Percentiles rank a stretch among this genome's conserved stretches.
phyloP scores from a whole-genome alignment of 1,140 invertebrate genomes.

The Eumaeus atala region DNA sequence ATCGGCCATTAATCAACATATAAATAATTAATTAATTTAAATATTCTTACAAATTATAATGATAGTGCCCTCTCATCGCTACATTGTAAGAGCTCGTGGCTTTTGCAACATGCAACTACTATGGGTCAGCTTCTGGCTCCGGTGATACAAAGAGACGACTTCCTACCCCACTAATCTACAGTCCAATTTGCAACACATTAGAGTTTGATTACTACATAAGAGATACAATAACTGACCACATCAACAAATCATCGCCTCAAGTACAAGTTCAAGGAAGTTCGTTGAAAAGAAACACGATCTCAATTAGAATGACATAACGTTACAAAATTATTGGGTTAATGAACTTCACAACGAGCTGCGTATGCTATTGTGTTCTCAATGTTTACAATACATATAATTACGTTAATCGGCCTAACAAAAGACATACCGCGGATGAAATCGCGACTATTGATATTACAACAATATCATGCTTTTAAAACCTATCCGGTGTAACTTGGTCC shows the following conservation, averaged over 20 bases:
- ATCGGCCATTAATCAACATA: too few species aligned
- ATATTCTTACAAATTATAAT: too few species aligned
- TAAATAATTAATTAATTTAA: too few species aligned
- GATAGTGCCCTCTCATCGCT: too few species aligned
- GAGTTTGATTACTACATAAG: too few species aligned
- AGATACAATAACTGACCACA: too few species aligned
- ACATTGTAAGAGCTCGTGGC: too few species aligned
- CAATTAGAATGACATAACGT: slow-evolving; percentile 3
- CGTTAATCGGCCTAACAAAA: slow-evolving; percentile 60
- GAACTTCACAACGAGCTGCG: slow-evolving; percentile 11
- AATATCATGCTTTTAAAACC: slow-evolving; percentile 65
- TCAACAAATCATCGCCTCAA: not conserved
- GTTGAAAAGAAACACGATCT: not conserved
- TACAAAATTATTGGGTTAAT: slow-evolving; percentile 14
- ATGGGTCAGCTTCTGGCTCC: too few species aligned
- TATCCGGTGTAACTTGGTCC: slow-evolving; percentile 51
- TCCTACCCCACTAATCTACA: too few species aligned
- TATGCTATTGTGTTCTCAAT: slow-evolving; percentile 40
- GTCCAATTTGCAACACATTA: too few species aligned
- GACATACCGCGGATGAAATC: slow-evolving; percentile 53
- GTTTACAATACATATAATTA: slow-evolving; percentile 56
- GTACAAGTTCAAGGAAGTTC: not conserved
- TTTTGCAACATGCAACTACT: too few species aligned
- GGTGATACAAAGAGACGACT: too few species aligned
- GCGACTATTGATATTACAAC: slow-evolving; percentile 68